Evolutionary conservation across 2,888 invertebrate genomes (phyloP), one percentile per base, ranked within the genome.

Genomic region (Drosophila neonasuta): DNA sequence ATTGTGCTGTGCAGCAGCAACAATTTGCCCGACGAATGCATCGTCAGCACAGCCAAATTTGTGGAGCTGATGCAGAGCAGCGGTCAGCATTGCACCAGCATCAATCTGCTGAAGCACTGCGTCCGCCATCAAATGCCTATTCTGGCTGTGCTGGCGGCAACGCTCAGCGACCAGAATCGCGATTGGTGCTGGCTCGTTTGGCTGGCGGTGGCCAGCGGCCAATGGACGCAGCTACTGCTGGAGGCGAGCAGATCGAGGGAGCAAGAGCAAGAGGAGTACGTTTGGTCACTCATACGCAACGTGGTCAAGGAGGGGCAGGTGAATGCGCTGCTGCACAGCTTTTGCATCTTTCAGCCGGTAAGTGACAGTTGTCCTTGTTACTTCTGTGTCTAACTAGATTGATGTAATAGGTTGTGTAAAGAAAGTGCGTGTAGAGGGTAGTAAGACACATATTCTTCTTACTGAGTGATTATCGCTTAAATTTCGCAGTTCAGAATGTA

Each of bases 291-390:
- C 2, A 83, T 91, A 20, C 85, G 88, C 10, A 72, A 79, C 11
- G 81, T 87, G 13, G 83, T 95, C 8, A 87, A 90, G 13, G 91
- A 91, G 29, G 93, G 93, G 10, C 94, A 93, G 77, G 90, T 94
- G 6, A 91, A 91, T 41, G 94, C 94, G 0, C 87, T 96, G 24
- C 92, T 92, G 50, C 93, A 94, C 79, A 94, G 95, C 67, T 93
- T 95, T 84, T 90, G 92, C 48, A 93, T 96, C 77, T 96, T 96
- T 89, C 93, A 95, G 90, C 93, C 94, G 76, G 94, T 95, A 57
- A 93, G 92, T 55, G 6, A 0, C 17, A 9, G 5, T 6, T 8
- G 3, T 20, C 1, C 29, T 5, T 13, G 9, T n/a, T 5, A 45
- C 11, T 3, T 17, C 0, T 9, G 2, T 20, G 5, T 17, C 6